Base-by-base conservation (phyloP, 2,888 invertebrate species). In the Euproctis similis region DNA sequence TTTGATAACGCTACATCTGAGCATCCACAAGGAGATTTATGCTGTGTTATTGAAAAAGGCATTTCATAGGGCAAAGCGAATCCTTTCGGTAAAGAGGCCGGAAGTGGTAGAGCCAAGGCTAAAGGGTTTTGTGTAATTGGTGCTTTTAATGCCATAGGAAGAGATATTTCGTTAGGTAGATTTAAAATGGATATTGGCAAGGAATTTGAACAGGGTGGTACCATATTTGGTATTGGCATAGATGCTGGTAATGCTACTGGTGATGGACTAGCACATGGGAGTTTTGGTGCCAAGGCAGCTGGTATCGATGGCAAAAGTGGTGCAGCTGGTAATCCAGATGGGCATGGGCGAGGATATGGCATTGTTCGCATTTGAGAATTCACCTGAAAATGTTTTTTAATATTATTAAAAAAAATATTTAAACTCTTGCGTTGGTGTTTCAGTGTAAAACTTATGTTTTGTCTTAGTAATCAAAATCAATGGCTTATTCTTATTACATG, bases 1-100 rank as follows among this genome's bases (percentile, higher is more conserved):
- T 14, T 10, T 2, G 28, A 9, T 2, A 29, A 8, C 8, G 28
- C 9, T n/a, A 12, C n/a, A 12, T 37, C 28, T 12, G 24, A 14
- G 26, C 34, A 34, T 2, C 31, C 28, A 19, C 30, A 25, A 2
- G 30, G 7, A 1, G 24, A 28, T 16, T 13, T 30, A 10, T 24
- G 20, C n/a, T 25, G 7, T 3, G 25, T 13, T 6, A 26, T 3
- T 4, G 30, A 21, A 10, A 30, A n/a, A 5, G 30, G 13, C 4
- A 30, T 16, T 28, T 16, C 23, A 9, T 10, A 16, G 2, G 22
- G 16, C 5, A 11, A 12, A 7, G 9, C 8, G 4, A 21, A 8
- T 8, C 10, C n/a, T 2, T 8, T n/a, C 18, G 25, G 11, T 8
- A 18, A 1, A 8, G 10, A 17, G 1, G 8, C 5, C 12, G 19